Evolutionary conservation across 2,888 invertebrate species (phyloP).

Genomic region (Cheilosia urbana): DNA sequence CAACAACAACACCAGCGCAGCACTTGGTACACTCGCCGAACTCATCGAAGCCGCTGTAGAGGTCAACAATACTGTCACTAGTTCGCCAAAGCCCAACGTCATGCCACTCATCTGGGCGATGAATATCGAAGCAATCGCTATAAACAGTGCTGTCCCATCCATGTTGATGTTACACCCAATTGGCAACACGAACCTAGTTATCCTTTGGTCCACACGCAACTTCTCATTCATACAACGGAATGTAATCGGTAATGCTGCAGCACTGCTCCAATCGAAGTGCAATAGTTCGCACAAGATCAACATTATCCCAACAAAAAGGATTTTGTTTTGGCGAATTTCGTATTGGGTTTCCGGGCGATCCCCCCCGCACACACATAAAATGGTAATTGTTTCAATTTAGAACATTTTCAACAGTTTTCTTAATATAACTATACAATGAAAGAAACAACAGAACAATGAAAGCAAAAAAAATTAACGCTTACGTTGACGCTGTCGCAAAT

Average conservation of each 20-base stretch:
- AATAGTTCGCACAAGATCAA: background rate
- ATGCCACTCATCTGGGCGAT: constrained; percentile 94
- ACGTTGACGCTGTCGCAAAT: constrained; percentile 96
- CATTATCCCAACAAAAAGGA: no score
- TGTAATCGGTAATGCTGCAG: constrained; percentile 94
- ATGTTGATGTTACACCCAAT: constrained; percentile 97
- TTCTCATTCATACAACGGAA: constrained; percentile 94
- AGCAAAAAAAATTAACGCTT: constrained; percentile 84
- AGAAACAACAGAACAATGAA: constrained; percentile 78
- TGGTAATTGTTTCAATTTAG: constrained; percentile 50
- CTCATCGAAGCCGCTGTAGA: constrained; percentile 95
- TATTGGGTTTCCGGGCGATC: background rate
- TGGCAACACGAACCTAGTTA: constrained; percentile 94
- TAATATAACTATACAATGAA: constrained; percentile 41
- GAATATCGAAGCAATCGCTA: constrained; percentile 93
- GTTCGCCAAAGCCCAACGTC: constrained; percentile 90
- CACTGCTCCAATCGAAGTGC: constrained; percentile 84
- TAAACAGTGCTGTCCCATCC: constrained; percentile 95
- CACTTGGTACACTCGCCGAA: constrained; percentile 94
- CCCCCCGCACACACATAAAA: constrained; percentile 44
- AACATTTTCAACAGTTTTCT: constrained; percentile 33
- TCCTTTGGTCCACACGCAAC: constrained; percentile 90
- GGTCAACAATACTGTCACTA: constrained; percentile 93
- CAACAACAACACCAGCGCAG: constrained; percentile 91
- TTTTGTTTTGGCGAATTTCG: constrained; percentile 3